These are phyloP conservation scores for Acrobasis consociella DNA, from an alignment of 2,888 invertebrate species.

Conservation along the genomic window DNA sequence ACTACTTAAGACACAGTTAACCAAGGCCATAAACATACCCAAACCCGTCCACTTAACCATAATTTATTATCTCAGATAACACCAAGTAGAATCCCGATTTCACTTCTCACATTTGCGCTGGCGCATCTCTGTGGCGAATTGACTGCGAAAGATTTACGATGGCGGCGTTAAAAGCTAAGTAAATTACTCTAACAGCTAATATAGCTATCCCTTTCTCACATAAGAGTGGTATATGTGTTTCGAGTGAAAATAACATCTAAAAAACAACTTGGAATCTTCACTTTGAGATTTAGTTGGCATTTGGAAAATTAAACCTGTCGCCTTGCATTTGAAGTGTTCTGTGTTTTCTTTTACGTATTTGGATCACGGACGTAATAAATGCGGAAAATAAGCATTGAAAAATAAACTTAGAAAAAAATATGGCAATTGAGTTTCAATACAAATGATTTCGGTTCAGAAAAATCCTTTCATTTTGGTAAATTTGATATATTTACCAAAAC, in stretches of 20 bases:
- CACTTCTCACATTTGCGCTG: slow-evolving; percentile 25
- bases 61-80: slow-evolving; percentile 23
- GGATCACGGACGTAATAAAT: too few species aligned
- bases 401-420: too few species aligned
- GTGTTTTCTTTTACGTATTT: too few species aligned
- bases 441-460: too few species aligned
- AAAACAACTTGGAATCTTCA: too few species aligned
- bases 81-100: slow-evolving; percentile 17
- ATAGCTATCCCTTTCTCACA: neutral
- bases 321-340: too few species aligned
- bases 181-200: slow-evolving; percentile 25
- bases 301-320: too few species aligned
- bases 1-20: slow-evolving; percentile 20
- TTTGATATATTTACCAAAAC: too few species aligned
- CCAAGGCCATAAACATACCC: slow-evolving; percentile 17
- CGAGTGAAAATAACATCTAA: neutral
- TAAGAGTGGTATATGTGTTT: neutral
- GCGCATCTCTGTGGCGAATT: slow-evolving; percentile 34
- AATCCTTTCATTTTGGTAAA: too few species aligned
- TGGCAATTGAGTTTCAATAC: too few species aligned
- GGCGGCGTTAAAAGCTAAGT: slow-evolving; percentile 30
- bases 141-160: slow-evolving; percentile 33
- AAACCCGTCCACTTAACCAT: slow-evolving; percentile 14
- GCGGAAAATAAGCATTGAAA: too few species aligned
- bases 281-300: too few species aligned